Evolutionary conservation across 2,888 invertebrate species (phyloP).

Genomic region (Agriotes lineatus): DNA sequence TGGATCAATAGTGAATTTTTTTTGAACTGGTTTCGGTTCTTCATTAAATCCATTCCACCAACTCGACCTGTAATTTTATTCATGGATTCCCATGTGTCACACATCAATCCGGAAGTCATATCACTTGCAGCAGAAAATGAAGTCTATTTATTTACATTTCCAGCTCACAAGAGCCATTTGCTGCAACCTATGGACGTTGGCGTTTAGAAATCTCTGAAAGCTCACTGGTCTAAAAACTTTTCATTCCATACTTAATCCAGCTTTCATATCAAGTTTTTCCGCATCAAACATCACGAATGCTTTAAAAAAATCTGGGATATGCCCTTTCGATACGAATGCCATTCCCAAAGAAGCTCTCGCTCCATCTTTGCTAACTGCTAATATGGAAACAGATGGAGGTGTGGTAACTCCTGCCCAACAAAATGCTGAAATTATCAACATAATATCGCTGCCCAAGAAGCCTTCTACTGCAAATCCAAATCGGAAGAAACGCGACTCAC

Average conservation of each 20-base stretch:
- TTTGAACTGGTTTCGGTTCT: too few species aligned
- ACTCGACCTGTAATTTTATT: too few species aligned
- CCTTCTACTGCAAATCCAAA: constrained; percentile 13
- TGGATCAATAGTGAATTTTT: too few species aligned
- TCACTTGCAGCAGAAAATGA: too few species aligned
- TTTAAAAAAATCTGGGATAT: constrained; percentile 26
- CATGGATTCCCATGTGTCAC: too few species aligned
- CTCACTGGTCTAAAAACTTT: constrained; percentile 24
- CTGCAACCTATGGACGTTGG: constrained; percentile 2
- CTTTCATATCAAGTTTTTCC: constrained; percentile 25
- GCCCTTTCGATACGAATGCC: constrained; percentile 26
- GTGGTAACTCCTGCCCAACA: not conserved
- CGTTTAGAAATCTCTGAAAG: constrained; percentile 13
- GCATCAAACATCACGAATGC: constrained; percentile 17
- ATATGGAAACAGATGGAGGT: not conserved
- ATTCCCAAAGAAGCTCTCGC: constrained; percentile 26
- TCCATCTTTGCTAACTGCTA: constrained; percentile 13
- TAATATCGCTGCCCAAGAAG: constrained; percentile 3
- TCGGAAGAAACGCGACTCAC: constrained; percentile 14
- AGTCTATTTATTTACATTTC: too few species aligned
- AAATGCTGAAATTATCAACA: not conserved
- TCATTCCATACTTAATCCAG: constrained; percentile 31
- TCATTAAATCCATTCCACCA: too few species aligned
- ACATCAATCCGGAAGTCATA: too few species aligned
- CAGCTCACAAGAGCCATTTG: too few species aligned